Percentiles rank a stretch among this genome's conserved stretches.
Evolutionary conservation across 2,797 vertebrate genomes (phyloP).

Genomic region (Remorina albescens): DNA sequence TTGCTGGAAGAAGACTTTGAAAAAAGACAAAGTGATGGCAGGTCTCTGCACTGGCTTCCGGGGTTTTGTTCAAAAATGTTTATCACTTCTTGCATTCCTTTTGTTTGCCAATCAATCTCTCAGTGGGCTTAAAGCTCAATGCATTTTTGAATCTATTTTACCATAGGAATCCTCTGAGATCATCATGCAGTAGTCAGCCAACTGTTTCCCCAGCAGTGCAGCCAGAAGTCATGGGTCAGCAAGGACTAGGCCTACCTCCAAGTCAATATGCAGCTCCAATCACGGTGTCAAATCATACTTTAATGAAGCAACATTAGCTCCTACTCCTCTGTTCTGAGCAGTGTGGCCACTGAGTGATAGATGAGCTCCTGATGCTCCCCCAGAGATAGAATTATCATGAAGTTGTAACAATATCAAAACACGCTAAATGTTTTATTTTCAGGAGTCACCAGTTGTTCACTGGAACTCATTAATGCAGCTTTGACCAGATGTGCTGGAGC

Average conservation of each 20-base stretch:
- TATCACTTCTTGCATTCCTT: not conserved
- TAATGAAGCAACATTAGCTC: not conserved
- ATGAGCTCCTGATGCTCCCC: not conserved
- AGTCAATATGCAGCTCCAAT: not conserved
- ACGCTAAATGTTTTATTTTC: not conserved
- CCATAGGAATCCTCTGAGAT: not conserved
- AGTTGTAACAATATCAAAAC: not conserved
- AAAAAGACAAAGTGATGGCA: not conserved
- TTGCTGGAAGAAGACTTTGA: no score
- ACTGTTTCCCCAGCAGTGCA: not conserved
- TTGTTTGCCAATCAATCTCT: not conserved
- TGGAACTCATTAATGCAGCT: not conserved
- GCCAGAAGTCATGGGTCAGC: not conserved
- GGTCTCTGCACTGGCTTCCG: not conserved
- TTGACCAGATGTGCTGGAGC: not conserved
- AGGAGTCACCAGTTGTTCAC: not conserved
- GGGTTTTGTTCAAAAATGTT: not conserved
- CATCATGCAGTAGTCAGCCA: not conserved
- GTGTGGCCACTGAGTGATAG: not conserved
- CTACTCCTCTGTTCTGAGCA: not conserved
- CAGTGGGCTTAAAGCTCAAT: not conserved
- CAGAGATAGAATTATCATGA: not conserved
- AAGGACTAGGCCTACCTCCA: not conserved
- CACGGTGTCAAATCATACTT: not conserved
- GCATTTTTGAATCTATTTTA: not conserved